These are phyloP conservation scores for Onthophagus taurus DNA, from an alignment of 1,140 invertebrate species.

Conservation along the genomic window DNA sequence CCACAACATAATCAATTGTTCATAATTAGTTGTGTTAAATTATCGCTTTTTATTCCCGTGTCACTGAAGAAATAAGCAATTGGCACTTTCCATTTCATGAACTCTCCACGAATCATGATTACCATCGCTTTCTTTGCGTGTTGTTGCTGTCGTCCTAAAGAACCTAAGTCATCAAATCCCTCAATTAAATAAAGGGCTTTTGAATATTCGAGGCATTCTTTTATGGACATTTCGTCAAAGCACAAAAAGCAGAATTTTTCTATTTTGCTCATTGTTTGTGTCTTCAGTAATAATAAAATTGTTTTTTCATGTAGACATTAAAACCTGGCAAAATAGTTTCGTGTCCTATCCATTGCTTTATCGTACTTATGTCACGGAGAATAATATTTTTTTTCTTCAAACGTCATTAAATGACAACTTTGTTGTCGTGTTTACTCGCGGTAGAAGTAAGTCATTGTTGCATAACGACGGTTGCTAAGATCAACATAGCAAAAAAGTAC, in stretches of 20 bases:
- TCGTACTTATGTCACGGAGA: neutral
- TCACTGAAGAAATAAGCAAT: neutral
- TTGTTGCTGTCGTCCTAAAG: neutral
- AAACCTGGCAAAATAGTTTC: neutral
- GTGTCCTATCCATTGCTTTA: neutral
- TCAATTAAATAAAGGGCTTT: neutral
- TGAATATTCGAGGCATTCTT: neutral
- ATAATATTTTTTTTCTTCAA: too few relatives aligned
- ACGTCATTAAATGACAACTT: too few relatives aligned
- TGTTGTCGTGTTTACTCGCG: too few relatives aligned
- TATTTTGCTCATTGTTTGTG: neutral
- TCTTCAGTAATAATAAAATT: neutral
- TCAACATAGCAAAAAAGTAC: too few relatives aligned
- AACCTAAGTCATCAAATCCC: neutral
- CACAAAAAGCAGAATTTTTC: neutral
- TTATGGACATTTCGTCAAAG: constrained; percentile 2
- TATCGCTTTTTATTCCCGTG: neutral
- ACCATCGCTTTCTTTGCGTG: neutral
- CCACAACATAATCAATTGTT: neutral
- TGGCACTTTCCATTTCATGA: neutral
- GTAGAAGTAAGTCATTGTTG: too few relatives aligned
- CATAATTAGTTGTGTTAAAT: neutral
- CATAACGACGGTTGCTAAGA: too few relatives aligned
- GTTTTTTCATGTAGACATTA: neutral
- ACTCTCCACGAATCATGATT: constrained; percentile 2